Base-by-base conservation (phyloP, 2,113 vertebrate genomes). In the Siniperca knerii region DNA sequence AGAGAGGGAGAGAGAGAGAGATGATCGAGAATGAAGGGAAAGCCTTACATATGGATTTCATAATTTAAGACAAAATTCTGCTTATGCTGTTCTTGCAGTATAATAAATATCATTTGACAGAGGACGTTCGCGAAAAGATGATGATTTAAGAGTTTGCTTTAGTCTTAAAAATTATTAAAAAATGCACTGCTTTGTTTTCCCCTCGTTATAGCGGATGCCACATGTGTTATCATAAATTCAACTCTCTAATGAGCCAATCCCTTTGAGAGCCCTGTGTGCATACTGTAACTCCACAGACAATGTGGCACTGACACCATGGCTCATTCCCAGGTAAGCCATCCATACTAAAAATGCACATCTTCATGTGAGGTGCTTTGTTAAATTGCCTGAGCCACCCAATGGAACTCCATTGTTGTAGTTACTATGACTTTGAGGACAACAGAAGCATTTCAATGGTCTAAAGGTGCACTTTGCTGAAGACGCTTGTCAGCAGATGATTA, bases 171-270 rank as follows among this genome's bases (percentile, higher is more conserved):
- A 35, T 1, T 15, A 52, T 0, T 46, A 35, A 23, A 18, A 46
- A 29, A 0, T 33, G 9, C 4, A 7, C 44, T 25, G 10, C 20
- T 44, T 60, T 64, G 37, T 33, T 4, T 7, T 25, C 4, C 46
- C 13, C 50, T 57, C 11, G 18, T n/a, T 37, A 16, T 25, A 44
- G 44, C 33, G 18, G 40, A 52, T 62, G 69, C 42, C 15, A 76
- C 77, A 67, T 69, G 77, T 81, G 85, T 76, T 79, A 68, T 73
- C 40, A 79, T 62, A 75, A 82, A 82, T 60, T 69, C 33, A 75
- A 54, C 16, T 66, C 80, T 81, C 68, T 78, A 87, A 88, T 87
- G 81, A 92, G 81, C 61, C 29, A n/a, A 54, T 67, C 2, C 67
- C 72, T 81, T n/a, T 60, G 68, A 79, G 86, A 82, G 77, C 60